Conservation (phyloP, 2,797 vertebrate species). For the Hipposideros larvatus region DNA sequence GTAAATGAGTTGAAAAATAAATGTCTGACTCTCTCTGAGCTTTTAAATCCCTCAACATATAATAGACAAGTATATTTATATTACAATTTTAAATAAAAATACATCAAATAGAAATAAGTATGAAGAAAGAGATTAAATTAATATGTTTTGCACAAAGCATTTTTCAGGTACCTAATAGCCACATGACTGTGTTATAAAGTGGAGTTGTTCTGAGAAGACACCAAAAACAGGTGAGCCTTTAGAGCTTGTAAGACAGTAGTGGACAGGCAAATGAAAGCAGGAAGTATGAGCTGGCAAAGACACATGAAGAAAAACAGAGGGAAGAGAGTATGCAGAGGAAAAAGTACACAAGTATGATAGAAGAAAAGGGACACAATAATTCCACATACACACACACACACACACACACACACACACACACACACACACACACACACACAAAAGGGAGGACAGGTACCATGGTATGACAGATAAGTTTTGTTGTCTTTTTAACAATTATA, state of each 20-base stretch:
- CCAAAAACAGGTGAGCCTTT: neutral
- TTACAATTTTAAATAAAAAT: conserved; percentile 36
- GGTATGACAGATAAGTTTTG: neutral
- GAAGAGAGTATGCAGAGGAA: neutral
- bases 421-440: neutral
- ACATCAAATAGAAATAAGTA: neutral
- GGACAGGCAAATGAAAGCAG: neutral
- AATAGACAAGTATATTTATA: neutral
- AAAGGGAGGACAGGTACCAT: neutral
- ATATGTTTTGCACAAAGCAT: neutral
- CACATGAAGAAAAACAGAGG: neutral
- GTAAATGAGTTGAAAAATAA: neutral
- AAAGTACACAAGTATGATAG: neutral
- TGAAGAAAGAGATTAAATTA: neutral
- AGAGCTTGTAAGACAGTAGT: neutral
- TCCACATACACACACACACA: neutral
- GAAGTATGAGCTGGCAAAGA: neutral
- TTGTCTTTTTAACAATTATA: neutral
- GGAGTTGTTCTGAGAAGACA: neutral
- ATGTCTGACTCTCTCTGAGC: neutral
- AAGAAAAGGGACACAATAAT: neutral
- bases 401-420: too few relatives aligned
- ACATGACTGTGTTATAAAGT: neutral
- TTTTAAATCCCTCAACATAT: neutral
- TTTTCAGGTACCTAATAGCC: neutral